These are phyloP conservation scores for Eugnorisma glareosa DNA, from an alignment of 2,888 invertebrate genomes.

Conservation along the genomic window DNA sequence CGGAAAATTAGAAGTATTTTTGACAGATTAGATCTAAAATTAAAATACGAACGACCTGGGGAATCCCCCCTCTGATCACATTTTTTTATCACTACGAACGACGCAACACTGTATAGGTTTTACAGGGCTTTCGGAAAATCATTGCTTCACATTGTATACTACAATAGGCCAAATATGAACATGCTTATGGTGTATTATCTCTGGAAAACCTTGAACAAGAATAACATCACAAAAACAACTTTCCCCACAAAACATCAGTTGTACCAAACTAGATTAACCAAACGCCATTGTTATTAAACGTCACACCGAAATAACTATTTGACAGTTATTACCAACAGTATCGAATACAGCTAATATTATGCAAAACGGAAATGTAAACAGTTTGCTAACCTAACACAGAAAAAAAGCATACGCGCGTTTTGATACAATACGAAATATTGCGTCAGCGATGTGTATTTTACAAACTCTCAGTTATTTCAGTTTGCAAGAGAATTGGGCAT, in stretches of 20 bases:
- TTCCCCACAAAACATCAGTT: slow-evolving; percentile 18
- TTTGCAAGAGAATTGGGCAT: neutral
- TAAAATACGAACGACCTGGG: neutral
- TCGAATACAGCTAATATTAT: slow-evolving; percentile 65
- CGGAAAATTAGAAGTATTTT: neutral
- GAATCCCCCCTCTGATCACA: neutral
- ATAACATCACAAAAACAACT: slow-evolving; percentile 9
- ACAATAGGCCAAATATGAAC: neutral
- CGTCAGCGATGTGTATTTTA: slow-evolving; percentile 33
- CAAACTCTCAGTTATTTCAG: slow-evolving; percentile 31
- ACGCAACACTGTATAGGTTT: neutral
- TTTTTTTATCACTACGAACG: too few species aligned
- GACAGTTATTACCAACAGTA: slow-evolving; percentile 57
- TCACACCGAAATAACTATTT: slow-evolving; percentile 33
- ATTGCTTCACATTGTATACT: neutral
- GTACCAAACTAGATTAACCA: slow-evolving; percentile 9
- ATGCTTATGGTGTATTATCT: neutral
- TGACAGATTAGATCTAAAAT: neutral
- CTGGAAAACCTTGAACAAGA: slow-evolving; percentile 31
- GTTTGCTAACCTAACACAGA: slow-evolving; percentile 50
- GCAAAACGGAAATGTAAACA: slow-evolving; percentile 71
- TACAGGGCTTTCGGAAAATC: neutral
- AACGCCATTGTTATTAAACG: slow-evolving; percentile 36
- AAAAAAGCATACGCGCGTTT: slow-evolving; percentile 53
- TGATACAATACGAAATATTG: slow-evolving; percentile 49